Evolutionary conservation across 1,140 invertebrate genomes (phyloP), one percentile per base, ranked within the genome.

Genomic region (Babylonia areolata): DNA sequence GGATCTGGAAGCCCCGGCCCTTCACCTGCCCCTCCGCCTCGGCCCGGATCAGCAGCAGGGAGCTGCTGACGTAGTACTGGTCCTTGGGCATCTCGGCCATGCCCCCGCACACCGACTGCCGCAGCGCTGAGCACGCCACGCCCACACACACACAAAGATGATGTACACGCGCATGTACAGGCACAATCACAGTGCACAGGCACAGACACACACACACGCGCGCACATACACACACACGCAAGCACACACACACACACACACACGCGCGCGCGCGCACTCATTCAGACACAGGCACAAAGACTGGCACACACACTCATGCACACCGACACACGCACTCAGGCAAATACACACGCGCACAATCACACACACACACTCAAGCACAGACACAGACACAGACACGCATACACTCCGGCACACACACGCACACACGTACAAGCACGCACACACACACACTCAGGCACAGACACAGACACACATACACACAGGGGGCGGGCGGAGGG

Each of bases 1-100:
- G 82, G 40, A 84, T 84, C 35, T 64, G 82, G 82, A 84, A 84
- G 37, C 82, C 82, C 3, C 64, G 23, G 9, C 82, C 82, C 37
- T 39, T 3, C 6, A 84, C 69, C 20, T 17, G 15, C 2, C 82
- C 40, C 5, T 40, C 15, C 0, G 82, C 82, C 20, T 84, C 37
- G 54, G 75, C 40, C 37, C 82, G 15, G 37, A 84, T 46, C 31
- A 84, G 35, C 37, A 84, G 40, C 28, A 73, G 39, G 39, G 39
- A 75, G 54, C 46, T 84, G 1, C 31, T 12, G 37, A 84, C 64
- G 39, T 46, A 84, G 82, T 46, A 84, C 39, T 73, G 28, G 23
- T 75, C 51, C 23, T 23, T 71, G 3, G 82, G 82, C 82, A 73
- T 84, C 58, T 84, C 23, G 31, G 42, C 69, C 64, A 69, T 51